These are phyloP conservation scores for Ruditapes philippinarum DNA, from an alignment of 1,140 invertebrate genomes.

Conservation along the genomic window DNA sequence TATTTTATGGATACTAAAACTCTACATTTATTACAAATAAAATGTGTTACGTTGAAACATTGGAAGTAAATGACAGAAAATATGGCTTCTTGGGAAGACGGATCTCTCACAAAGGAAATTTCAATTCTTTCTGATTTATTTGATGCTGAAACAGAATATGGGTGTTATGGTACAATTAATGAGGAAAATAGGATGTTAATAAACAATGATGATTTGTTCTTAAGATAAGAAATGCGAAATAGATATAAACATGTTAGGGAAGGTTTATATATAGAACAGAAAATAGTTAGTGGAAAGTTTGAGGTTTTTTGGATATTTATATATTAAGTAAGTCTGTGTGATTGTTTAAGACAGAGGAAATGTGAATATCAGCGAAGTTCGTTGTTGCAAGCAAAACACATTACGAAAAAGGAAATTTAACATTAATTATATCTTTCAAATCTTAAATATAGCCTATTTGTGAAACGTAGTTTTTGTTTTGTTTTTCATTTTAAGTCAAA, in stretches of 20 bases:
- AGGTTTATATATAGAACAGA: no score
- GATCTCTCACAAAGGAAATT: constrained; percentile 32
- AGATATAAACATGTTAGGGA: not conserved
- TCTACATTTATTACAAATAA: constrained; percentile 53
- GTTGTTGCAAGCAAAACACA: no score
- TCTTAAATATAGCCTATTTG: no score
- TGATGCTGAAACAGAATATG: not conserved
- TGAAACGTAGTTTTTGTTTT: no score
- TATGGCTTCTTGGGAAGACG: constrained; percentile 18
- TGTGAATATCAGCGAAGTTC: no score
- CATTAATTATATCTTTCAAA: no score
- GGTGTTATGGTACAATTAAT: not conserved
- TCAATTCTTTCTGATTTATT: constrained; percentile 26
- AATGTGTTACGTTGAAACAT: constrained; percentile 37
- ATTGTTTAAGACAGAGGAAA: no score
- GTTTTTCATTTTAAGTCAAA: no score
- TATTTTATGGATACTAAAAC: constrained; percentile 41
- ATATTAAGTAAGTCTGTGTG: no score
- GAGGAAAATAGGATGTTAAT: constrained; percentile 1
- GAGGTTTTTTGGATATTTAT: no score
- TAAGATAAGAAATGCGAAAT: not conserved
- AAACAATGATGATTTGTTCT: not conserved
- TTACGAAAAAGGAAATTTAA: no score
- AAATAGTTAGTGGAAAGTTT: no score
- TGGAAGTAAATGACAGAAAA: constrained; percentile 25